Conservation (phyloP, 2,888 invertebrate genomes). For the Junonia oenone region DNA sequence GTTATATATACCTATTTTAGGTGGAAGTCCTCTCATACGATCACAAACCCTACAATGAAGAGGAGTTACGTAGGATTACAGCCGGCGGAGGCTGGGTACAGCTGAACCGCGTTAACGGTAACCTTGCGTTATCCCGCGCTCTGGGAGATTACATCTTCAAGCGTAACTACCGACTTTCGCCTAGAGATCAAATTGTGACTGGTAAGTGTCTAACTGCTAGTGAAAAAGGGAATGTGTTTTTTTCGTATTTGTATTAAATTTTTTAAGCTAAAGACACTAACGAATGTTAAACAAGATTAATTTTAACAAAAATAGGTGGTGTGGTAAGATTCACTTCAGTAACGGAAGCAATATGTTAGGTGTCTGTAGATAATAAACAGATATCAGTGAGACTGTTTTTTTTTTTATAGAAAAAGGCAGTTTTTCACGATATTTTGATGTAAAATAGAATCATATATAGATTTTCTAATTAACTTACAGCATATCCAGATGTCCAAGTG, state of each 20-base stretch:
- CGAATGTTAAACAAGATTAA: too few species aligned
- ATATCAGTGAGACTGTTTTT: too few species aligned
- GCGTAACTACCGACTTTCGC: constrained; percentile 88
- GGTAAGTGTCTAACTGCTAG: constrained; percentile 80
- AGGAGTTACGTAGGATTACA: constrained; percentile 91
- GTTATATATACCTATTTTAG: too few species aligned
- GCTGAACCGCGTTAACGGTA: constrained; percentile 98
- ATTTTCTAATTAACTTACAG: constrained; percentile 68
- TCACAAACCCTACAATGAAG: constrained; percentile 96
- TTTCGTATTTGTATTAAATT: too few species aligned
- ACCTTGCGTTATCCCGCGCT: constrained; percentile 96
- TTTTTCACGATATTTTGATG: too few species aligned
- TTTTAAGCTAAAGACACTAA: too few species aligned
- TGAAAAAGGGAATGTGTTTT: not conserved
- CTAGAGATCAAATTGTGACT: constrained; percentile 98
- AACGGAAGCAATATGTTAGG: too few species aligned
- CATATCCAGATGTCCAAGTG: constrained; percentile 94
- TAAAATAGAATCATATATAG: too few species aligned
- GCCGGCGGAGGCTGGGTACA: constrained; percentile 99
- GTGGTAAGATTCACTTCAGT: too few species aligned
- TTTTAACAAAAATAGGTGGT: too few species aligned
- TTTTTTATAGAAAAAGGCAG: too few species aligned
- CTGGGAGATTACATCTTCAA: constrained; percentile 99
- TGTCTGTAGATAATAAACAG: too few species aligned
- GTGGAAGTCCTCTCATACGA: constrained; percentile 90